phyloP scores from a whole-genome alignment of 2,888 invertebrate genomes.

The Tenthredo amoena region DNA sequence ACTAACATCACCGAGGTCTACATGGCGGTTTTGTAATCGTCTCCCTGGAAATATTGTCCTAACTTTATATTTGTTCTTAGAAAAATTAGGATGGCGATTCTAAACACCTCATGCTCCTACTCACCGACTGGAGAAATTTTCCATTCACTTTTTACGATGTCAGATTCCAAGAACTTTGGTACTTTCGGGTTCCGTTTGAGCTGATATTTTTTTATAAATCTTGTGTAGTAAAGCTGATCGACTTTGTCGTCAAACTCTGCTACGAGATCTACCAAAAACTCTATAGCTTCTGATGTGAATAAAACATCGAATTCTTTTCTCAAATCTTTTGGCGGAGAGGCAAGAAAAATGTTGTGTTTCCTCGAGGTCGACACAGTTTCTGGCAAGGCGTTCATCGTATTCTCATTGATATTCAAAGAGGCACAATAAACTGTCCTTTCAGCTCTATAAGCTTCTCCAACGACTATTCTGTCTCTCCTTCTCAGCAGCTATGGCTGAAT shows the following conservation, averaged over 20 bases:
- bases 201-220: conserved; percentile 76
- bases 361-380: neutral
- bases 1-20: conserved; percentile 85
- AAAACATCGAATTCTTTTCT: conserved; percentile 80
- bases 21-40: conserved; percentile 77
- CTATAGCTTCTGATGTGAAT: conserved; percentile 81
- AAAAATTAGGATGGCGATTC: neutral
- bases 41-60: conserved; percentile 55
- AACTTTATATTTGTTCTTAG: neutral
- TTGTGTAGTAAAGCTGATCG: conserved; percentile 78
- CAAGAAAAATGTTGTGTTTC: conserved; percentile 74
- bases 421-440: neutral
- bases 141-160: conserved; percentile 80
- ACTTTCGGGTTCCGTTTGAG: conserved; percentile 71
- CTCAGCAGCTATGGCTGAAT: conserved; percentile 4
- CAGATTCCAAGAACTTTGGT: conserved; percentile 78
- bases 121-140: conserved; percentile 81
- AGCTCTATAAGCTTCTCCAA: neutral
- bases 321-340: conserved; percentile 80
- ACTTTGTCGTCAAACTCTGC: conserved; percentile 79
- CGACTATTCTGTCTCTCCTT: neutral
- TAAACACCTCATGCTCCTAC: conserved; percentile 78
- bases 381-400: neutral
- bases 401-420: neutral
- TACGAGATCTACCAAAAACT: conserved; percentile 81